A percentile compares a stretch with the other conserved stretches of the same genome.
These are phyloP conservation scores for Rallus crepitans DNA, from an alignment of 2,797 vertebrate species.

Conservation along the genomic window DNA sequence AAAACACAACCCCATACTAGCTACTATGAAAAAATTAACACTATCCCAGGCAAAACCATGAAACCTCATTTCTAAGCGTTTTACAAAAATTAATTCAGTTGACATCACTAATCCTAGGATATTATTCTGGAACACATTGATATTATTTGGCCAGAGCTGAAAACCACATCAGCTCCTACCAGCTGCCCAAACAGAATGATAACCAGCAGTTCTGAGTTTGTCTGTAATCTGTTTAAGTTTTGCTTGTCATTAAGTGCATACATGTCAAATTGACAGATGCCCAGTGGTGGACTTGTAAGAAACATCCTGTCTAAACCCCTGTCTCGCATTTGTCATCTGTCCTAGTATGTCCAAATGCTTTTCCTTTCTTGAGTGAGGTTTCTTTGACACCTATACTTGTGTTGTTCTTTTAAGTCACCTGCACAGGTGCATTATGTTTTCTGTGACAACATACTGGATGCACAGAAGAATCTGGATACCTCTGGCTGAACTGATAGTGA, in stretches of 20 bases:
- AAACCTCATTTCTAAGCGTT: background rate
- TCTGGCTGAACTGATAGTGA: too few relatives aligned
- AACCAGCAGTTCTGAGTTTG: background rate
- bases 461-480: background rate
- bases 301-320: background rate
- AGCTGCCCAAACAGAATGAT: background rate
- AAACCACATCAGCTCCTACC: background rate
- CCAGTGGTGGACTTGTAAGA: background rate
- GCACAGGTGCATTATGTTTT: background rate
- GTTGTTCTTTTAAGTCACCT: background rate
- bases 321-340: background rate
- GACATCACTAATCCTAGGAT: background rate
- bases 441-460: fast-evolving
- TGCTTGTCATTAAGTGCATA: background rate
- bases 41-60: too few relatives aligned
- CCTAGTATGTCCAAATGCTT: background rate
- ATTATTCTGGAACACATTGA: background rate
- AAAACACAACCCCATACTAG: too few relatives aligned
- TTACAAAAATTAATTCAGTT: background rate
- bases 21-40: too few relatives aligned
- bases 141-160: background rate
- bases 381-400: background rate
- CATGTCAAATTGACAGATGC: fast-evolving
- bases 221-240: background rate
- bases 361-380: background rate